Evolutionary conservation across 2,113 vertebrate genomes (phyloP), one percentile per base, ranked within the genome.

Genomic region (Lepisosteus oculatus): DNA sequence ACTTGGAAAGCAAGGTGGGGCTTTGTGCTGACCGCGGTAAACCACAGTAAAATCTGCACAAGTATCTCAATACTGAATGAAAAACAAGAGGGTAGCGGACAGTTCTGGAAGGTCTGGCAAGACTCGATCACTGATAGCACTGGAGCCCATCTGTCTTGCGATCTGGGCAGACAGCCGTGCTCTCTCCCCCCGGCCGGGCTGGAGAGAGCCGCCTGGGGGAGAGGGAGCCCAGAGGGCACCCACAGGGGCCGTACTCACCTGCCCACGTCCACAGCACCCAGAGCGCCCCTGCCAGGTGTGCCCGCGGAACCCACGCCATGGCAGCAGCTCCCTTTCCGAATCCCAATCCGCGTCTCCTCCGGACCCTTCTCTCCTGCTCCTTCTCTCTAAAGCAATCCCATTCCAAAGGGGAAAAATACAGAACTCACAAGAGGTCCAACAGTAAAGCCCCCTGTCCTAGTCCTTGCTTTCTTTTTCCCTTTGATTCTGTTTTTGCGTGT

Each of bases 261-360:
- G 87, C 87, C 80, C 83, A 85, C 66, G 81, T 65, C 74, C 79
- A 80, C 73, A 90, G 73, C 75, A 87, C 55, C 84, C 85, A 87
- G 72, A 82, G 71, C 74, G 78, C 79, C 72, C 73, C 81, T 76
- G 87, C 74, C 87, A 88, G 86, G 87, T 88, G 87, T 85, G 79
- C 70, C 74, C 76, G 69, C 55, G 47, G 77, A 82, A 77, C 74
- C 44, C 57, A 80, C 72, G 82, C 83, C 90, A 92, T 92, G 84
- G 75, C 79, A 43, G 41, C 71, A 75, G 42, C 14, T 13, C 4
- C 45, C 71, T 72, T 77, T 69, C 5, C 42, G 43, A 59, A 42
- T 59, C 41, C 8, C 17, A 51, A 7, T 6, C 13, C 3, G 15
- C 17, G 42, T 44, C 29, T 54, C 70, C 55, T 12, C 42, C 51